Percentiles rank a stretch among this genome's conserved stretches.
These are phyloP conservation scores for Delia radicum DNA, from an alignment of 1,140 invertebrate species.

Conservation along the genomic window DNA sequence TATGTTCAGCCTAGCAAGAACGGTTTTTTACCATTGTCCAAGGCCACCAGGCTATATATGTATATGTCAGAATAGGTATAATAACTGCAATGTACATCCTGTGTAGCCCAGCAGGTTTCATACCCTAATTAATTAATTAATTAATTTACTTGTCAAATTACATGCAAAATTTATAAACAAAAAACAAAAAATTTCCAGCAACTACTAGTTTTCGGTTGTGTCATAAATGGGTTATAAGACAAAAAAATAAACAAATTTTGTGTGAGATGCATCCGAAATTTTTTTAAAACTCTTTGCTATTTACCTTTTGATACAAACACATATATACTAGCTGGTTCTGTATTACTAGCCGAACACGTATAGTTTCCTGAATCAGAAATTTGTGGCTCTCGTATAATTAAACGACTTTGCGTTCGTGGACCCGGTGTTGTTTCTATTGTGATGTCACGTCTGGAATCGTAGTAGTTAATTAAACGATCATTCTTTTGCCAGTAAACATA, in stretches of 20 bases:
- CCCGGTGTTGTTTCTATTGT: conserved; percentile 83
- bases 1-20: too few relatives aligned
- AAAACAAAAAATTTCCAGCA: too few relatives aligned
- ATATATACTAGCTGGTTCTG: conserved; percentile 82
- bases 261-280: not conserved
- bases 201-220: too few relatives aligned
- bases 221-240: too few relatives aligned
- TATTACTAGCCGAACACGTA: conserved; percentile 86
- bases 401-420: conserved; percentile 75
- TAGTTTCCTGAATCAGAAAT: conserved; percentile 88
- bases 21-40: too few relatives aligned
- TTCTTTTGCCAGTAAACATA: conserved; percentile 93
- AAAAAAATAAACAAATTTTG: not conserved
- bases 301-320: conserved; percentile 89
- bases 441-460: conserved; percentile 79
- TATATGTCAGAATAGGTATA: too few relatives aligned
- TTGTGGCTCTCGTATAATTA: conserved; percentile 79
- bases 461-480: conserved; percentile 90
- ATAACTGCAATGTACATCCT: too few relatives aligned
- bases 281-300: conserved; percentile 30
- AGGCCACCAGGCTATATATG: too few relatives aligned
- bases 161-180: too few relatives aligned
- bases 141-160: too few relatives aligned
- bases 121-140: too few relatives aligned
- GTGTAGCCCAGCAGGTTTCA: too few relatives aligned